Base-by-base conservation (phyloP, 1,140 invertebrate species). In the Campoletis sonorensis region DNA sequence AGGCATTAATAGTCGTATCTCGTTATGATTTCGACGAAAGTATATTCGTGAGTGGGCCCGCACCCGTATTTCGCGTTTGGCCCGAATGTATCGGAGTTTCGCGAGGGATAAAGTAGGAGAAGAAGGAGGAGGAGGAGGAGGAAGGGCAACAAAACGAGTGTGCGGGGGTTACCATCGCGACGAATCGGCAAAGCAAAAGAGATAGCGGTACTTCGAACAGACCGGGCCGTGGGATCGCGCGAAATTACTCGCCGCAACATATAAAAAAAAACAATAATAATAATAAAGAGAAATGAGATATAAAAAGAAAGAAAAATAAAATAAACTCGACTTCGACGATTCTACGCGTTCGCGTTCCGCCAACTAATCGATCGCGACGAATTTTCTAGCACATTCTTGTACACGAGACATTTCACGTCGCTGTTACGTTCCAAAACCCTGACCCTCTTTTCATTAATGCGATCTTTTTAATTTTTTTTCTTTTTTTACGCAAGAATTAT, bases 151-250 rank as follows among this genome's bases (percentile, higher is more conserved):
- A 79, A 82, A 85, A 81, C 61, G 76, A 71, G 45, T 61, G 58
- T 58, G 45, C 54, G 70, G 68, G 54, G 75, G 88, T 88, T 89
- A 85, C 87, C 88, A 89, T 87, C 87, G 86, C 87, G 85, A 89
- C 88, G 79, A 85, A 76, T 80, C 70, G 71, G 82, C 86, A 86
- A 84, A 87, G 72, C 49, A 75, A 75, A 75, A 75, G 49, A 58
- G 49, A 75, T 27, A 27, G 61, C 61, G 61, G 61, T 23, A 67
- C 61, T 67, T 13, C n/a, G 23, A 67, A 27, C 23, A 15, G 23
- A 13, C 49, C 30, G 21, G 49, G 30, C 27, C 72, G 72, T 75
- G 72, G 72, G 49, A 75, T 18, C 49, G 72, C 27, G 49, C 49
- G 23, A 75, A 75, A 58, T 75, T 45, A 73, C 71, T 30, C 68